Percentiles rank a stretch among this genome's conserved stretches.
phyloP scores from a whole-genome alignment of 2,888 invertebrate genomes.

The Eretmocerus hayati region DNA sequence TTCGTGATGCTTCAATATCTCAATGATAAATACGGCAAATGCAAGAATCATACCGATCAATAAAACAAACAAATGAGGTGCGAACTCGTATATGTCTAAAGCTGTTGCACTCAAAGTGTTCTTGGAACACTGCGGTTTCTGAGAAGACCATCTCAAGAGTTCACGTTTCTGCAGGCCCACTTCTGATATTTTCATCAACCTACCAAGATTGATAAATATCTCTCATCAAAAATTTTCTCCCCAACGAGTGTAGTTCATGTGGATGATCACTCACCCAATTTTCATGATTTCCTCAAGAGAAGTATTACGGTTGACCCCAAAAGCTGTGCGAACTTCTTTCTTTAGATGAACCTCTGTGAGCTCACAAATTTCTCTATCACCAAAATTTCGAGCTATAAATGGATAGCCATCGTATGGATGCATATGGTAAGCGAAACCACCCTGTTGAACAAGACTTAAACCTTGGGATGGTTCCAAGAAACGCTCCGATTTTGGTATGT shows the following conservation, averaged over 20 bases:
- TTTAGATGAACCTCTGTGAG: constrained; percentile 38
- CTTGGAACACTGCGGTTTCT: constrained; percentile 33
- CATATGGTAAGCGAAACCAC: constrained; percentile 37
- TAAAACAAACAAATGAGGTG: constrained; percentile 32
- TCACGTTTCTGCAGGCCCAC: constrained; percentile 34
- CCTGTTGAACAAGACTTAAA: constrained; percentile 29
- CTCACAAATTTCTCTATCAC: constrained; percentile 32
- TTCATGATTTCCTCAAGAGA: constrained; percentile 8
- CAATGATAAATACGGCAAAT: not conserved
- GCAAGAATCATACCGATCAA: constrained; percentile 24
- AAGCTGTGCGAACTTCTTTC: too few relatives aligned
- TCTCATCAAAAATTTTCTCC: not conserved
- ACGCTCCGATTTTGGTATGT: constrained; percentile 28
- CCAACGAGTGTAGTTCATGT: too few relatives aligned
- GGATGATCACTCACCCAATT: constrained; percentile 10
- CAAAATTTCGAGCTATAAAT: constrained; percentile 26
- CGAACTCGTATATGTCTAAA: constrained; percentile 35
- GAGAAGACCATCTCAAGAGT: constrained; percentile 33
- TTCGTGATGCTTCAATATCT: too few relatives aligned
- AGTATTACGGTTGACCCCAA: not conserved
- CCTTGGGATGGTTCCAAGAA: constrained; percentile 31
- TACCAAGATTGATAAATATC: constrained; percentile 16
- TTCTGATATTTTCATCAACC: constrained; percentile 31
- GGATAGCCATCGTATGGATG: constrained; percentile 37
- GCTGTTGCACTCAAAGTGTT: constrained; percentile 31